Evolutionary conservation across 2,113 vertebrate species (phyloP).

Genomic region (Calidris pygmaea): DNA sequence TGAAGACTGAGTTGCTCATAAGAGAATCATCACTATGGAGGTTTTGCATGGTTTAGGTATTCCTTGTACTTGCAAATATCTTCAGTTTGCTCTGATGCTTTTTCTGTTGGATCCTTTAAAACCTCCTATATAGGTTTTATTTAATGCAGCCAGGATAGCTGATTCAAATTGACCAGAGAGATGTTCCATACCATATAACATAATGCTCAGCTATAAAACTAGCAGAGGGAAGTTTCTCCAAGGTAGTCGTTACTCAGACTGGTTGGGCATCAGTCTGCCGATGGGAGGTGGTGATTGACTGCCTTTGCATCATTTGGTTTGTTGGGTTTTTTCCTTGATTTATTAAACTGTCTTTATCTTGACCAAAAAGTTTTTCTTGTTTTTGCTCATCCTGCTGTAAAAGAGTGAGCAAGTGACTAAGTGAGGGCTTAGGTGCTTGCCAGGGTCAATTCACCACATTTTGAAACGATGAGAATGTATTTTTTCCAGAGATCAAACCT

Average conservation of each 20-base stretch:
- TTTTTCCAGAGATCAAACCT: neutral
- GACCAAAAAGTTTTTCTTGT: neutral
- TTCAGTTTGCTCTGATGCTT: no score
- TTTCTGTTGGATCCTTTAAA: no score
- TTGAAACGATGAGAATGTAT: neutral
- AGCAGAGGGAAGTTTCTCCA: fast-evolving
- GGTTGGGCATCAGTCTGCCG: fast-evolving
- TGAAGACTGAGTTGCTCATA: neutral
- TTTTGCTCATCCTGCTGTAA: neutral
- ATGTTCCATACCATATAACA: neutral
- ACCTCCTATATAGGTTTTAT: no score
- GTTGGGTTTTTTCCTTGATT: neutral
- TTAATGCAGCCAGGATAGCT: neutral
- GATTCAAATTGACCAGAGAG: neutral
- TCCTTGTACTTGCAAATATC: no score
- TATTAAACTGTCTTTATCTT: neutral
- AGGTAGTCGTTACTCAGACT: fast-evolving
- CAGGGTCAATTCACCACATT: neutral
- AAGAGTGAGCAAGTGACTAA: neutral
- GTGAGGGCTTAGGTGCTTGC: neutral
- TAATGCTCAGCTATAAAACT: neutral
- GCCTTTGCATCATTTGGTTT: neutral
- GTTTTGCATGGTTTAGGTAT: no score
- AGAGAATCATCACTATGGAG: neutral
- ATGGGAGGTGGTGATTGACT: neutral